Conservation (phyloP, 1,140 invertebrate genomes). For the Euborellia annulipes region DNA sequence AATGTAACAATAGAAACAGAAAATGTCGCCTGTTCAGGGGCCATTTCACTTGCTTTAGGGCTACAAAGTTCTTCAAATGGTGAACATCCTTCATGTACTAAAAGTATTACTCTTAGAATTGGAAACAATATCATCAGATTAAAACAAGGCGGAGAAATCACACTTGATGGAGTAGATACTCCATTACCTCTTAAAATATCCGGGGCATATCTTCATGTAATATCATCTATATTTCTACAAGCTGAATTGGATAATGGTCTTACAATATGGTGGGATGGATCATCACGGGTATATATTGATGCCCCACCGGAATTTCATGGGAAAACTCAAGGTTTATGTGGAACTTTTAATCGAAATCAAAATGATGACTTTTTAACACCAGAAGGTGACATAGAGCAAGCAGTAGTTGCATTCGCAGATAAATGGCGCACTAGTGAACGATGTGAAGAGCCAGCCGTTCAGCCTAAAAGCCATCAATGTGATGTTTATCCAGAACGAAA, state of each 20-base stretch:
- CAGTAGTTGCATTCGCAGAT: constrained; percentile 60
- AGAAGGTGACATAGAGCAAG: constrained; percentile 63
- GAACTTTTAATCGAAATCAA: constrained; percentile 73
- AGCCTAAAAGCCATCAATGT: constrained; percentile 43
- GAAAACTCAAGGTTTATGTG: constrained; percentile 60
- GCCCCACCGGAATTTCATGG: constrained; percentile 53
- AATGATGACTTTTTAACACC: constrained; percentile 79
- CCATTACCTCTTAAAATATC: constrained; percentile 42
- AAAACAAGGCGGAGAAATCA: constrained; percentile 50
- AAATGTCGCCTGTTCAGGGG: constrained; percentile 62
- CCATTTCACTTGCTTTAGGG: constrained; percentile 54
- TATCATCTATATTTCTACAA: constrained; percentile 55
- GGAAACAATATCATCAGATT: constrained; percentile 38
- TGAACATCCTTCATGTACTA: constrained; percentile 62
- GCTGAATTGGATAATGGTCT: constrained; percentile 38
- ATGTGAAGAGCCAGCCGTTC: constrained; percentile 38
- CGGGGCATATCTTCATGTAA: constrained; percentile 42
- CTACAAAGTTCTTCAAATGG: constrained; percentile 31
- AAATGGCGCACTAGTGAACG: constrained; percentile 71
- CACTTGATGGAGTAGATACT: constrained; percentile 53
- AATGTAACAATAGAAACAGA: constrained; percentile 61
- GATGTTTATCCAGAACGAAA: constrained; percentile 51
- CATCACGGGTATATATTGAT: constrained; percentile 62
- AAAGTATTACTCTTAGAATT: constrained; percentile 47
- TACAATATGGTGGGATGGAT: constrained; percentile 70